phyloP scores from a whole-genome alignment of 2,113 vertebrate species.

The Leptocoma aspasia region DNA sequence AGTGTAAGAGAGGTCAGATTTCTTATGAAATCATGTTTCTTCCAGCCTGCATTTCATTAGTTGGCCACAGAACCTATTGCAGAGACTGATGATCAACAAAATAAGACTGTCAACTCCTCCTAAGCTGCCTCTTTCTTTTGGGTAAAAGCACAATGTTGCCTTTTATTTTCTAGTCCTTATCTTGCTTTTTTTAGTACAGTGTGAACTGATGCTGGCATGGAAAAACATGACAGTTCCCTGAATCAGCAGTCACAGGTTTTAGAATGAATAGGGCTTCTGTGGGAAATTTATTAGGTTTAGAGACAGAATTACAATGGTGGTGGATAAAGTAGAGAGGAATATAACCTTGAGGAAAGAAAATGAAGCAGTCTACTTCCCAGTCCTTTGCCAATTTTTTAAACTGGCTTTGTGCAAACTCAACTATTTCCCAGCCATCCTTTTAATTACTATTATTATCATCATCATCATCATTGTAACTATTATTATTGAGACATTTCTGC shows the following conservation, averaged over 20 bases:
- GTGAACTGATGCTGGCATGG: neutral
- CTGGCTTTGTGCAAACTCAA: neutral
- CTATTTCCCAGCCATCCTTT: neutral
- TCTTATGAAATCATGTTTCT: neutral
- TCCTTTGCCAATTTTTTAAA: neutral
- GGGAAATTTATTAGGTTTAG: constrained; percentile 48
- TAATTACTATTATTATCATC: neutral
- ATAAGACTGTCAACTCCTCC: neutral
- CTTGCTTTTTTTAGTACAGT: neutral
- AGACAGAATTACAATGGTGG: constrained; percentile 10
- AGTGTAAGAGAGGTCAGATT: neutral
- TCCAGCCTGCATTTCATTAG: neutral
- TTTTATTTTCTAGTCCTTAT: constrained; percentile 30
- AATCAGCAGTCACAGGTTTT: constrained; percentile 31
- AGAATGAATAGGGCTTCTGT: constrained; percentile 19
- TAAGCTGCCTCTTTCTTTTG: neutral
- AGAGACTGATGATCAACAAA: neutral
- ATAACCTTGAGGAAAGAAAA: neutral
- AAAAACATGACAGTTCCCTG: constrained; percentile 34
- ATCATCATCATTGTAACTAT: no score
- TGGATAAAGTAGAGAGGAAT: neutral
- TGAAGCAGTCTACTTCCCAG: neutral
- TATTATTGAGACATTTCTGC: neutral
- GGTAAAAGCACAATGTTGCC: neutral
- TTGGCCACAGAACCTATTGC: neutral